phyloP scores from a whole-genome alignment of 2,113 vertebrate genomes.

The Ochotona curzoniae region DNA sequence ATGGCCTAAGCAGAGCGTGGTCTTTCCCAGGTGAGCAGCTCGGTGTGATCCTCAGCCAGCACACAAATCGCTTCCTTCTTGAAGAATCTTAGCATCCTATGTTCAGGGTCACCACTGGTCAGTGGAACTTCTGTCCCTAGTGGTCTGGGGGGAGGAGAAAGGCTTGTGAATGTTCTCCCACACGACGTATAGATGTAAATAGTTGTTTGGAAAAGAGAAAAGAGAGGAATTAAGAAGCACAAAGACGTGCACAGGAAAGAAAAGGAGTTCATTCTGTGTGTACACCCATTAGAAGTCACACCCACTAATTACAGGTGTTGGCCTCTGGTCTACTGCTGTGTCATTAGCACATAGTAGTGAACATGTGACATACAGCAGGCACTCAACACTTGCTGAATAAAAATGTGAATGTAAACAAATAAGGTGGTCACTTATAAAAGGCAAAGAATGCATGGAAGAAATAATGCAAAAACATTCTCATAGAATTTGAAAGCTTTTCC shows the following conservation, averaged over 20 bases:
- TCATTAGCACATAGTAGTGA: background rate
- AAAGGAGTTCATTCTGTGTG: background rate
- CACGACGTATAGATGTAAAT: background rate
- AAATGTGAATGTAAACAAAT: background rate
- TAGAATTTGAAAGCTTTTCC: background rate
- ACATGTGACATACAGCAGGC: background rate
- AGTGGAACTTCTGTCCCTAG: no score
- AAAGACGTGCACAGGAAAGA: background rate
- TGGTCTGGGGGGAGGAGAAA: no score
- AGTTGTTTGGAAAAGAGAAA: no score
- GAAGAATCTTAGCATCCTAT: fast-evolving
- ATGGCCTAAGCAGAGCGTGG: no score
- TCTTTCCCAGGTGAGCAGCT: no score
- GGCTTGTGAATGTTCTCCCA: fast-evolving
- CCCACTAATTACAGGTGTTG: background rate
- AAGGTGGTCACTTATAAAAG: background rate
- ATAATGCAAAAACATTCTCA: background rate
- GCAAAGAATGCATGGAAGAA: background rate
- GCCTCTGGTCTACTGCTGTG: background rate
- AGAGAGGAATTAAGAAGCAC: background rate
- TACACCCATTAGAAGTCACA: background rate
- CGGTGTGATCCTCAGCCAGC: fast-evolving
- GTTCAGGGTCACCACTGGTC: background rate
- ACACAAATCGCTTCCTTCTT: background rate
- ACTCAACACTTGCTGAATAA: background rate